Conservation (phyloP, 2,888 invertebrate species). For the Leptopilina drosophilae region DNA sequence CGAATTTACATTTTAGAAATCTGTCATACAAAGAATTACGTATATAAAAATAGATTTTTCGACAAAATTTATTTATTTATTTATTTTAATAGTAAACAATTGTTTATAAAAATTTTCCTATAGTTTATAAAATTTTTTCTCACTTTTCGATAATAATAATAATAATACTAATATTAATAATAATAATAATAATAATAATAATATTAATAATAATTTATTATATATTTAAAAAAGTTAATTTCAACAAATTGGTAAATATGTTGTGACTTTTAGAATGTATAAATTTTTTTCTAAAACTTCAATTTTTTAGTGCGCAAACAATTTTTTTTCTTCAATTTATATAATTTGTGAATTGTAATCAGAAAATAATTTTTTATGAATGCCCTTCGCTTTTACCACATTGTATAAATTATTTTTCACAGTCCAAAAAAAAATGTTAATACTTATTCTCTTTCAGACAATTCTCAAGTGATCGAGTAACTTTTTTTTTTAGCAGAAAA, state of each 20-base stretch:
- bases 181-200: too few relatives aligned
- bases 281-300: slow-evolving; percentile 52
- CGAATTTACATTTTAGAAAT: background rate
- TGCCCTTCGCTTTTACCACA: slow-evolving; percentile 11
- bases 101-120: too few relatives aligned
- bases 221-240: background rate
- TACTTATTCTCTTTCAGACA: slow-evolving; percentile 43
- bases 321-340: slow-evolving; percentile 3
- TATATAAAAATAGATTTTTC: slow-evolving; percentile 21
- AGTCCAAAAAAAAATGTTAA: too few relatives aligned
- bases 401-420: slow-evolving; percentile 31
- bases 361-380: slow-evolving; percentile 39
- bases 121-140: too few relatives aligned
- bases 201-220: too few relatives aligned
- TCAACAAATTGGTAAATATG: slow-evolving; percentile 18
- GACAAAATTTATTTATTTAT: too few relatives aligned
- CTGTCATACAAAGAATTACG: background rate
- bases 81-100: too few relatives aligned
- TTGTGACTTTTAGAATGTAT: slow-evolving; percentile 52
- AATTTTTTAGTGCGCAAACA: slow-evolving; percentile 24
- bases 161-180: too few relatives aligned
- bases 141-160: too few relatives aligned
- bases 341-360: slow-evolving; percentile 8
- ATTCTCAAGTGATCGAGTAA: slow-evolving; percentile 50
- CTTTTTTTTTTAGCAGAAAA: slow-evolving; percentile 62